Percentiles rank a stretch among this genome's conserved stretches.
phyloP scores from a whole-genome alignment of 2,797 vertebrate species.

The Lerista edwardsae region DNA sequence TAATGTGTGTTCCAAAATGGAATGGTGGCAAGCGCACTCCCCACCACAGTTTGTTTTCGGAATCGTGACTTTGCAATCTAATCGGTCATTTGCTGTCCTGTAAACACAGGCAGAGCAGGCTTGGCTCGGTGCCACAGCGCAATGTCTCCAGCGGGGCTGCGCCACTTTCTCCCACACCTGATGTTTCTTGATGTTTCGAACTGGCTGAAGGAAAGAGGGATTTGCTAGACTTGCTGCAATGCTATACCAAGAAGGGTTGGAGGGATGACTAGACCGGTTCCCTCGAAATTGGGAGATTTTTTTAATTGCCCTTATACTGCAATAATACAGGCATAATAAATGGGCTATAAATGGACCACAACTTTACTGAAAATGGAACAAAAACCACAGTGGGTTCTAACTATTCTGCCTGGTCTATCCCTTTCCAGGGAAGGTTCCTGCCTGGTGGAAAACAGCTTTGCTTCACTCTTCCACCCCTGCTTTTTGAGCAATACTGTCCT shows the following conservation, averaged over 20 bases:
- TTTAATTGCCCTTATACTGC: background rate
- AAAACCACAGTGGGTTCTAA: too few species aligned
- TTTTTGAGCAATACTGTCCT: too few species aligned
- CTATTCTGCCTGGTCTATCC: too few species aligned
- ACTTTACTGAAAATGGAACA: too few species aligned
- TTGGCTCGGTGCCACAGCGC: constrained; percentile 35
- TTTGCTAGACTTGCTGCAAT: constrained; percentile 25
- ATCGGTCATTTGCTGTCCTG: constrained; percentile 49
- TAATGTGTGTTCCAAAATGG: constrained; percentile 22
- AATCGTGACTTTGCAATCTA: constrained; percentile 54
- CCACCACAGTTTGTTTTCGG: constrained; percentile 32
- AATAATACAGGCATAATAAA: background rate
- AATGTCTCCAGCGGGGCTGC: background rate
- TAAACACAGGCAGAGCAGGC: constrained; percentile 42
- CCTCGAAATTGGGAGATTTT: background rate
- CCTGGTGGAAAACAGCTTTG: too few species aligned
- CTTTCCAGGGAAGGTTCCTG: too few species aligned
- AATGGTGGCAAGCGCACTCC: constrained; percentile 39
- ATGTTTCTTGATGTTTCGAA: constrained; percentile 24
- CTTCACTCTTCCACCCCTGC: too few species aligned
- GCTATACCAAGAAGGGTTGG: background rate
- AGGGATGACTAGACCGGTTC: background rate
- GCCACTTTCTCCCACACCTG: background rate
- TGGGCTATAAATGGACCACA: too few species aligned
- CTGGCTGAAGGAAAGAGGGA: background rate